phyloP scores from a whole-genome alignment of 2,888 invertebrate species.

The Caenorhabditis sp. region DNA sequence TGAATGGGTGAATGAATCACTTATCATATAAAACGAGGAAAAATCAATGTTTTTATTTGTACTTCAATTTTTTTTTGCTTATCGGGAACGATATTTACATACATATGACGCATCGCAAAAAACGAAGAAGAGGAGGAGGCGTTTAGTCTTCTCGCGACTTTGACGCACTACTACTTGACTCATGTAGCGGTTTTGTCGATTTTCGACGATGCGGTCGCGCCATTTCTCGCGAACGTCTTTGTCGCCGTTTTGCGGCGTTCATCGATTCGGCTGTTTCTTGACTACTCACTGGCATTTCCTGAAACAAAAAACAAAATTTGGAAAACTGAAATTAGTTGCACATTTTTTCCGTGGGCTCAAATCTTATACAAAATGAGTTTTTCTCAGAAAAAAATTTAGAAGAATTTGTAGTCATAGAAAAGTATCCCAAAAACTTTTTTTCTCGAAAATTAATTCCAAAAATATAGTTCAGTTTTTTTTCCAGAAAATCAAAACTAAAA shows the following conservation, averaged over 20 bases:
- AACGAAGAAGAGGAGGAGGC: background rate
- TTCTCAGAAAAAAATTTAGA: no score
- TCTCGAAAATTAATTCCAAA: no score
- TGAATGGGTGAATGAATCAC: background rate
- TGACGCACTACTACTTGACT: background rate
- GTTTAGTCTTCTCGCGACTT: background rate
- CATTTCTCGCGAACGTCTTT: background rate
- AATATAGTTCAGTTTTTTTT: no score
- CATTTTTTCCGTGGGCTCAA: no score
- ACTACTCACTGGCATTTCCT: background rate
- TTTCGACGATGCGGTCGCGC: background rate
- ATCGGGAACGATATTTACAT: background rate
- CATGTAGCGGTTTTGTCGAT: background rate
- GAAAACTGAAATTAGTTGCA: no score
- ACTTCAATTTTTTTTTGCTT: slow-evolving; percentile 1
- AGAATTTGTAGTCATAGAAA: no score
- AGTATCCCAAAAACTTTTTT: no score
- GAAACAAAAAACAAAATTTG: background rate
- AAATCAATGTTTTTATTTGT: background rate
- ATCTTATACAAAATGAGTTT: no score
- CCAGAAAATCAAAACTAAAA: no score
- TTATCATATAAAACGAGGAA: background rate
- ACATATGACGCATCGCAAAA: background rate
- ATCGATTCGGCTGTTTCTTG: background rate
- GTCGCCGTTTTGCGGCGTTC: background rate